These are phyloP conservation scores for Megalurothrips usitatus DNA, from an alignment of 2,888 invertebrate species.

Conservation along the genomic window DNA sequence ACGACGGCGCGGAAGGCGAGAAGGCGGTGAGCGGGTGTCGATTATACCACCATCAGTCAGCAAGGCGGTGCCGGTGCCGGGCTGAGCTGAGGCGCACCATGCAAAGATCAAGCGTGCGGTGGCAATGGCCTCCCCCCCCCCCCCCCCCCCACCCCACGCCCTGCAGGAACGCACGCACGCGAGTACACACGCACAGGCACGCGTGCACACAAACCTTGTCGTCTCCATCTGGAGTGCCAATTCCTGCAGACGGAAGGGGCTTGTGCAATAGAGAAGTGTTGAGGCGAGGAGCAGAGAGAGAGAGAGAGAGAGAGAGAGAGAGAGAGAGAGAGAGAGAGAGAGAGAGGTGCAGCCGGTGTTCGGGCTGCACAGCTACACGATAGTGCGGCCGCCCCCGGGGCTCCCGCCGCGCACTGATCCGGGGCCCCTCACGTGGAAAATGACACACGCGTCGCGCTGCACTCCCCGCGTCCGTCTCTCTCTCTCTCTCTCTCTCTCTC, in stretches of 20 bases:
- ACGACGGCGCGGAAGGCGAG: not conserved
- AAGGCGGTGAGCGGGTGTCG: not conserved
- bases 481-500: no score
- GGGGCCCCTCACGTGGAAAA: conserved; percentile 7
- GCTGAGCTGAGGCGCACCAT: no score
- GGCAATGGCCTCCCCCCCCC: no score
- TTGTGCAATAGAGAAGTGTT: no score
- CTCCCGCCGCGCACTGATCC: not conserved
- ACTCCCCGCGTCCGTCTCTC: no score
- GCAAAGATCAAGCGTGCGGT: no score
- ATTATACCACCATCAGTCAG: not conserved
- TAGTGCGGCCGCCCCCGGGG: not conserved
- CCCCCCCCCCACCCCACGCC: no score
- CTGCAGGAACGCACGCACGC: no score
- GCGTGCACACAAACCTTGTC: no score
- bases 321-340: conserved; percentile 12
- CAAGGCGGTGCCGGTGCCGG: not conserved
- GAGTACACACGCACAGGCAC: no score
- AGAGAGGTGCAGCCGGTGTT: not conserved
- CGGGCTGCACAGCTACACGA: not conserved
- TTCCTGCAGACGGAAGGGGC: no score
- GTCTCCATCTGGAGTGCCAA: no score
- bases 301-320: not conserved
- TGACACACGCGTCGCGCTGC: not conserved
- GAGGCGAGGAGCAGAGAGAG: not conserved